Evolutionary conservation across 2,888 invertebrate species (phyloP).

Genomic region (Ornithoptera alexandrae): DNA sequence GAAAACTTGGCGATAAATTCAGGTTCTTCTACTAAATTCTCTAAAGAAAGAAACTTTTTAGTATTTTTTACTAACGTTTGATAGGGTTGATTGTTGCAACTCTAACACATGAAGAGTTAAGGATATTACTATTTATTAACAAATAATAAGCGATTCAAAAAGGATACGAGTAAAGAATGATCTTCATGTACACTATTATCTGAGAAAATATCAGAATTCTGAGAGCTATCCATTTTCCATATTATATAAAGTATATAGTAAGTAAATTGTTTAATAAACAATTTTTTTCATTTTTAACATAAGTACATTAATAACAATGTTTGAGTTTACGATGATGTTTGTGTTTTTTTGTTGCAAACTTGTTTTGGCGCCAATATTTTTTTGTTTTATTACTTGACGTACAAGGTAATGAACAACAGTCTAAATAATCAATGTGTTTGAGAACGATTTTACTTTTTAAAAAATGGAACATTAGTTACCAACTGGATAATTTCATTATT

Average conservation of each 20-base stretch:
- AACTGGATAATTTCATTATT: too few relatives aligned
- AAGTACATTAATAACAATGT: too few relatives aligned
- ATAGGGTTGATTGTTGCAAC: constrained; percentile 49
- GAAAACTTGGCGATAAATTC: constrained; percentile 45
- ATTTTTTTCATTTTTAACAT: too few relatives aligned
- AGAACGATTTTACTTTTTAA: too few relatives aligned
- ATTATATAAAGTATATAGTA: neutral
- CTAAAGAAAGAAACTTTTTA: constrained; percentile 42
- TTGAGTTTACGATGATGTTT: too few relatives aligned
- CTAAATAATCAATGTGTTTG: too few relatives aligned
- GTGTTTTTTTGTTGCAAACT: too few relatives aligned
- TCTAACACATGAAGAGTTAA: constrained; percentile 1
- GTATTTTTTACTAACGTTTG: constrained; percentile 47
- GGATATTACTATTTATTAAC: constrained; percentile 7
- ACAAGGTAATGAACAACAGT: too few relatives aligned
- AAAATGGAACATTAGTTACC: too few relatives aligned
- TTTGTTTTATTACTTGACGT: too few relatives aligned
- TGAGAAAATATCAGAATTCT: constrained; percentile 55
- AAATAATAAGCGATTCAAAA: constrained; percentile 26
- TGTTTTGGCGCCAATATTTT: too few relatives aligned
- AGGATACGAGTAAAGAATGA: constrained; percentile 50
- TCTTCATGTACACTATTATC: constrained; percentile 41
- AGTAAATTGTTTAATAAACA: neutral
- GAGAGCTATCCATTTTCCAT: constrained; percentile 55
- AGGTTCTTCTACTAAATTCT: constrained; percentile 39